phyloP scores from a whole-genome alignment of 2,113 vertebrate species.

The Eupsittula cactorum region DNA sequence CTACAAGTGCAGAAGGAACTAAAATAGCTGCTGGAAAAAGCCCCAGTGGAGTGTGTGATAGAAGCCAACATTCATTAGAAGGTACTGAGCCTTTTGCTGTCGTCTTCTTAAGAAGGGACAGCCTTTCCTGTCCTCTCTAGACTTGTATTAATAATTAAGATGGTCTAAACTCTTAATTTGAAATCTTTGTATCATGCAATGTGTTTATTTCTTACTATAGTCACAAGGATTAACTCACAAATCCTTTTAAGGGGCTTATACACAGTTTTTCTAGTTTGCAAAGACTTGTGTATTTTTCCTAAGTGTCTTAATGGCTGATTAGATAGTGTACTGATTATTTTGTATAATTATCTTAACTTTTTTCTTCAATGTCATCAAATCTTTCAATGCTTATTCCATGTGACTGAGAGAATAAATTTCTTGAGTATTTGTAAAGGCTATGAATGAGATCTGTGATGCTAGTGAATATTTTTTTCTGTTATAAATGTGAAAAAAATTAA shows the following conservation, averaged over 20 bases:
- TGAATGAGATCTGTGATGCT: not conserved
- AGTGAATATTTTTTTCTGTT: not conserved
- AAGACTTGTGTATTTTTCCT: rapidly evolving
- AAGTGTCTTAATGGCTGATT: not conserved
- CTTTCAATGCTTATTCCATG: not conserved
- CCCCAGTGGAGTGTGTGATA: not conserved
- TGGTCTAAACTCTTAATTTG: not conserved
- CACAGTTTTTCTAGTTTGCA: not conserved
- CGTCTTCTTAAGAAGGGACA: not conserved
- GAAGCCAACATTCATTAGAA: slow-evolving; percentile 27
- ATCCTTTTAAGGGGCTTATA: not conserved
- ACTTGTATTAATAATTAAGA: not conserved
- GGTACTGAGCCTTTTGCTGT: slow-evolving; percentile 10
- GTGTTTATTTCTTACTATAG: not conserved
- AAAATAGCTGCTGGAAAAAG: not conserved
- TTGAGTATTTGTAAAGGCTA: not conserved
- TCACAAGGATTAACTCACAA: not conserved
- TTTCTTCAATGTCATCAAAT: not conserved
- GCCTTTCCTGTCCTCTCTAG: not conserved
- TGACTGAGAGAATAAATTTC: not conserved
- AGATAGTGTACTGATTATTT: not conserved
- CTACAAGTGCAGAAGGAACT: not conserved
- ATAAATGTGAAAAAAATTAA: not conserved
- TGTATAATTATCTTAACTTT: not conserved
- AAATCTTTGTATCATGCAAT: not conserved